Conservation (phyloP, 1,140 invertebrate genomes). For the Drosophila kikkawai region DNA sequence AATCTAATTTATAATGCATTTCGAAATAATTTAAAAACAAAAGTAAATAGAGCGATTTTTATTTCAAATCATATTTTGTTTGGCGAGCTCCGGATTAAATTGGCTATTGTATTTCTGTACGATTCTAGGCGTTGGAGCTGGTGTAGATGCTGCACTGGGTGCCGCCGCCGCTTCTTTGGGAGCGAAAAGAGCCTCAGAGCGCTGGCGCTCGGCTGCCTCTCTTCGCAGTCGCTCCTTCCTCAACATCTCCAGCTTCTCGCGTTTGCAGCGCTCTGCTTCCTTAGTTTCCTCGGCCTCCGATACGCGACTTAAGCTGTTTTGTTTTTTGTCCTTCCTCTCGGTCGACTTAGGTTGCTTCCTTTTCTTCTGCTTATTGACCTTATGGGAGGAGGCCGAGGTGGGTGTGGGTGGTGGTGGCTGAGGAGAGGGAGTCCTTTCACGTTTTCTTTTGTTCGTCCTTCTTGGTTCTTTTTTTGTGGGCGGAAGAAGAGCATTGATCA, state of each 20-base stretch:
- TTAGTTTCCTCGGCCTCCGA: conserved; percentile 44
- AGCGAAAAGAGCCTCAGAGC: conserved; percentile 89
- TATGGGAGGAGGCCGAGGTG: conserved; percentile 2
- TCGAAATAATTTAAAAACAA: not conserved
- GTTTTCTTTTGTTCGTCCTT: conserved; percentile 6
- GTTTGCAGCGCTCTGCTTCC: conserved; percentile 54
- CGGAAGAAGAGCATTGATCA: conserved; percentile 79
- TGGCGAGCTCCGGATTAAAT: conserved; percentile 65
- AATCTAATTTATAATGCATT: too few species aligned
- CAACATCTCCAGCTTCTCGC: conserved; percentile 89
- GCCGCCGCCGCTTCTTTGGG: conserved; percentile 31
- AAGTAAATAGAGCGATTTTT: not conserved
- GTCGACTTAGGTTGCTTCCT: conserved; percentile 65
- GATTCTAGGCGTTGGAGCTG: conserved; percentile 58
- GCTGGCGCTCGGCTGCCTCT: conserved; percentile 91
- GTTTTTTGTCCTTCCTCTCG: conserved; percentile 63
- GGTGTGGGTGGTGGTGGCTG: conserved; percentile 8
- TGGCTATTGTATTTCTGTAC: conserved; percentile 73
- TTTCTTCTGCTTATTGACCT: conserved; percentile 61
- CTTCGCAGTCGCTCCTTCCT: conserved; percentile 92
- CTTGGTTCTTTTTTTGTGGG: conserved; percentile 27
- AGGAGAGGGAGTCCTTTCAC: conserved; percentile 21
- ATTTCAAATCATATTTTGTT: conserved; percentile 34
- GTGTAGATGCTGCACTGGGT: conserved; percentile 26
- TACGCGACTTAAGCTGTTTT: conserved; percentile 72